phyloP scores from a whole-genome alignment of 2,888 invertebrate genomes.

The Acanthosepion esculentum region DNA sequence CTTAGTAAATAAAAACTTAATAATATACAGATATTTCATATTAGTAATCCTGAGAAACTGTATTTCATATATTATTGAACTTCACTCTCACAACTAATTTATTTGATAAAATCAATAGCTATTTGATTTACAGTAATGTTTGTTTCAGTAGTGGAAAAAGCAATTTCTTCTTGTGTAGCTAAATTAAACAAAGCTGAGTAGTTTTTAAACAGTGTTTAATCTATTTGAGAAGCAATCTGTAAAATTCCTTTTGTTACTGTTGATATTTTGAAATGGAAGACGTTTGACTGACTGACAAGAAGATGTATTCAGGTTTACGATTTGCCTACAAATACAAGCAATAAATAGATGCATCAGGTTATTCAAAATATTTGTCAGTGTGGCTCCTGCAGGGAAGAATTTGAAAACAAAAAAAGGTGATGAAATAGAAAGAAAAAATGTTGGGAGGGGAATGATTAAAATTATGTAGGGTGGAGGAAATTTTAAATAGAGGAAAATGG shows the following conservation, averaged over 20 bases:
- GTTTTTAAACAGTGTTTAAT: background rate
- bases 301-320: background rate
- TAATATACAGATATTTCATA: no score
- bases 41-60: no score
- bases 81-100: no score
- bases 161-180: background rate
- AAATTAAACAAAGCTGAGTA: background rate
- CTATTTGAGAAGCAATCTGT: background rate
- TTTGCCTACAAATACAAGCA: background rate
- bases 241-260: background rate
- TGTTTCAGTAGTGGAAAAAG: background rate
- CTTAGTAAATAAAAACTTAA: no score
- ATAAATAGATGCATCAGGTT: background rate
- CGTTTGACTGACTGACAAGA: background rate
- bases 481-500: background rate
- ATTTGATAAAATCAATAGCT: background rate
- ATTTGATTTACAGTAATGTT: background rate
- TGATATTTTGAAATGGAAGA: background rate
- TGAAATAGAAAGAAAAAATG: background rate
- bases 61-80: no score
- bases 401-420: background rate
- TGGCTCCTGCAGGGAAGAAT: background rate
- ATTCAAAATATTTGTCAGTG: background rate
- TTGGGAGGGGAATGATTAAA: background rate
- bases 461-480: background rate